A percentile compares a stretch with the other conserved stretches of the same genome.
Evolutionary conservation across 2,797 vertebrate species (phyloP).

Genomic region (Buphagus erythrorhynchus): DNA sequence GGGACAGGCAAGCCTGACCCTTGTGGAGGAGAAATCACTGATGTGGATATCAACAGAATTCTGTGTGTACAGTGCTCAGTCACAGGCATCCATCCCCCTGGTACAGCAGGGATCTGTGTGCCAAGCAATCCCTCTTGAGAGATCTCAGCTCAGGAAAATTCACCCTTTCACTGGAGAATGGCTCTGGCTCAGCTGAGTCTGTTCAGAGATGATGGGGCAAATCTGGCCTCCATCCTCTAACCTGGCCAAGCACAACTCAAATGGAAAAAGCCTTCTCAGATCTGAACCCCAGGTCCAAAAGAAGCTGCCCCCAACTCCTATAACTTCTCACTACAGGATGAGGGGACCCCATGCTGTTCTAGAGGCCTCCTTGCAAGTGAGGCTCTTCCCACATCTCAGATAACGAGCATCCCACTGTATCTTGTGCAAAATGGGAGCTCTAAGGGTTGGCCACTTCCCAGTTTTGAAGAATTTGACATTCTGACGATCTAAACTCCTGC

Average conservation of each 20-base stretch:
- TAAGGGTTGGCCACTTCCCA: not conserved
- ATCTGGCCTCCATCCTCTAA: not conserved
- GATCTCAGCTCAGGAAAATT: not conserved
- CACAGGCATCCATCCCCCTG: not conserved
- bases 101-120: not conserved
- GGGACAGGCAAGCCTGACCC: constrained; percentile 39
- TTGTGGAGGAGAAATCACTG: constrained; percentile 11
- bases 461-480: not conserved
- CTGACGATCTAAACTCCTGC: not conserved
- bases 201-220: not conserved
- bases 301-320: not conserved
- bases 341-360: not conserved
- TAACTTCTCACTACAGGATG: not conserved
- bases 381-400: not conserved
- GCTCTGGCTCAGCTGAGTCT: not conserved
- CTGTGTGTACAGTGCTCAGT: not conserved
- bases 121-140: not conserved
- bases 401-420: not conserved
- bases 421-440: not conserved
- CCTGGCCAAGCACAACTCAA: not conserved
- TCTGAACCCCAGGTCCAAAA: not conserved
- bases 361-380: not conserved
- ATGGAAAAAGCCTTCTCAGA: not conserved
- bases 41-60: not conserved
- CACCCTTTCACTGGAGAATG: not conserved